These are phyloP conservation scores for Leptinotarsa tumamoca DNA, from an alignment of 2,888 invertebrate genomes.

Conservation along the genomic window DNA sequence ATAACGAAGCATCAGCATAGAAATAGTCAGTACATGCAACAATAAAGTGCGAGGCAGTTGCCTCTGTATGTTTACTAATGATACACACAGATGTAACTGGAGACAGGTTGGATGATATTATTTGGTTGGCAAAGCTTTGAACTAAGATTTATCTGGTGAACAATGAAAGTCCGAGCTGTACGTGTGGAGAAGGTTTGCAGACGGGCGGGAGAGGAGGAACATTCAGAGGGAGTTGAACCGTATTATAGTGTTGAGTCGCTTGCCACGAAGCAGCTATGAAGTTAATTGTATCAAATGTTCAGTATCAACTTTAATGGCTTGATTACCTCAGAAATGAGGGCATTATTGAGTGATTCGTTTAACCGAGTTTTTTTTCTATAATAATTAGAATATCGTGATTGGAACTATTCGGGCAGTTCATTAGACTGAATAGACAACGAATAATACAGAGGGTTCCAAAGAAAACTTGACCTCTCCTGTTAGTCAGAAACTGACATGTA, in stretches of 20 bases:
- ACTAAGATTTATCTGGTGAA: constrained; percentile 22
- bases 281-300: constrained; percentile 4
- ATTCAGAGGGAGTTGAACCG: constrained; percentile 24
- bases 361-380: too few species aligned
- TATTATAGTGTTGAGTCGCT: constrained; percentile 10
- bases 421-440: too few species aligned
- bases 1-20: constrained; percentile 30
- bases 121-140: constrained; percentile 18
- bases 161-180: constrained; percentile 26
- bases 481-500: too few species aligned
- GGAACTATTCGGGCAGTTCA: background rate
- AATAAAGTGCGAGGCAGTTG: constrained; percentile 27
- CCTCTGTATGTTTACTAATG: constrained; percentile 25
- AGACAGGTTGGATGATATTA: constrained; percentile 27
- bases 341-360: too few species aligned
- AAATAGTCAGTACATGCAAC: constrained; percentile 24
- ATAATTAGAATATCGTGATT: background rate
- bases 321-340: background rate
- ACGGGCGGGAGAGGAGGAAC: background rate
- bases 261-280: background rate
- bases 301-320: background rate
- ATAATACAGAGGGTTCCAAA: too few species aligned
- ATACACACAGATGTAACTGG: constrained; percentile 25
- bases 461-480: too few species aligned
- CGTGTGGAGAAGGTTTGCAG: constrained; percentile 21